Base-by-base conservation (phyloP, 2,888 invertebrate species). In the Meiosimyza decipiens region DNA sequence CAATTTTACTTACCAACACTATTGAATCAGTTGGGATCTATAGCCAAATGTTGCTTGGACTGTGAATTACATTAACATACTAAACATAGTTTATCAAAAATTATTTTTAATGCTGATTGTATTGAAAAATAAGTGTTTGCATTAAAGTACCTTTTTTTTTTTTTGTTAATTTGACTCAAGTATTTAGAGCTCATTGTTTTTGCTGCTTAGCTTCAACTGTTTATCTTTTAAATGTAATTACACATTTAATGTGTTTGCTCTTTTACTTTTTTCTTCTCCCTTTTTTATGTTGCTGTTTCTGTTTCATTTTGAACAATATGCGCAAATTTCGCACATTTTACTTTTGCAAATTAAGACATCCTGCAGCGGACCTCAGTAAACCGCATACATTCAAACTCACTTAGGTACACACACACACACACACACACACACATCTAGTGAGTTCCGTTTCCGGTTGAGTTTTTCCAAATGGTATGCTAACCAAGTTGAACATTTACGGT, bases 181-280 rank as follows among this genome's bases (percentile, higher is more conserved):
- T 64, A 68, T 69, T 73, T 73, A 73, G 64, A 49, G 12, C 59
- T 11, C 60, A 62, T 71, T 50, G 15, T 69, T 52, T 67, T 28
- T 22, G 33, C 63, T 49, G 51, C 51, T 59, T 28, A 15, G 54
- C 47, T 73, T 49, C 49, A 60, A 54, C 67, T 76, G 75, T 78
- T 78, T 76, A 78, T 78, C 75, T 77, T 75, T 75, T 72, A 71
- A 77, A 78, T 76, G 74, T 77, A 73, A 78, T 78, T 78, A 74
- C 72, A 76, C 76, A 78, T 78, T 78, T 76, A 77, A 76, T 76
- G 76, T 75, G 74, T 76, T 75, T 75, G 64, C 52, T 65, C 57
- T 71, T 51, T 59, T 40, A 47, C 62, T 22, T 33, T 49, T 57
- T 22, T 33, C 54, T 18, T 22, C 28, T 7, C 57, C 52, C 16